phyloP scores from a whole-genome alignment of 1,140 invertebrate genomes.

The Lordiphosa collinella region DNA sequence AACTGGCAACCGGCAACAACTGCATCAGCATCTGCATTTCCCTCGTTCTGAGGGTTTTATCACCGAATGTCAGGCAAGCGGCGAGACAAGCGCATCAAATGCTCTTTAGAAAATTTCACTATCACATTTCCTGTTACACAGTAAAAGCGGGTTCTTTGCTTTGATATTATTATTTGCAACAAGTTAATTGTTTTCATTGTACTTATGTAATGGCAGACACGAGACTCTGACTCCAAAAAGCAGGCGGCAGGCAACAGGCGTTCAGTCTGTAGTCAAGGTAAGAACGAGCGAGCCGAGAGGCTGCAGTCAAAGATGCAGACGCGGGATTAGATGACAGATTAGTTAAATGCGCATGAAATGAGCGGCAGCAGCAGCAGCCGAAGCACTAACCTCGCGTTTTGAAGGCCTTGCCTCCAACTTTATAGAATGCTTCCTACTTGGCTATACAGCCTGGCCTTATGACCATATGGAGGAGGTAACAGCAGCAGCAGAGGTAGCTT shows the following conservation, averaged over 20 bases:
- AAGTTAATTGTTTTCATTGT: slow-evolving; percentile 61
- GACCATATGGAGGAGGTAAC: slow-evolving; percentile 12
- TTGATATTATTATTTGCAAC: slow-evolving; percentile 42
- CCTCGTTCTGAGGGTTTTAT: slow-evolving; percentile 36
- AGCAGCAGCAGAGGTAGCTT: slow-evolving; percentile 2
- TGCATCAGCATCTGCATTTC: slow-evolving; percentile 1
- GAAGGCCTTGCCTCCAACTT: slow-evolving; percentile 4
- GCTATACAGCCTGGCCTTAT: slow-evolving; percentile 9
- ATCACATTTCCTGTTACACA: slow-evolving; percentile 44
- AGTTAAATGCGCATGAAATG: slow-evolving; percentile 74
- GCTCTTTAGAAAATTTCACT: slow-evolving; percentile 38
- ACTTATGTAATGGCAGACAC: slow-evolving; percentile 35
- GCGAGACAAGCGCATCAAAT: slow-evolving; percentile 41
- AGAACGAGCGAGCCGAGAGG: neutral
- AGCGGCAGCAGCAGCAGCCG: slow-evolving; percentile 36
- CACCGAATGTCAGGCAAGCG: slow-evolving; percentile 23
- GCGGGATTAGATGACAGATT: slow-evolving; percentile 70
- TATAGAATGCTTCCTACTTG: slow-evolving; percentile 45
- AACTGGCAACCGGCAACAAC: neutral
- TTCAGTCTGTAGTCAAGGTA: neutral
- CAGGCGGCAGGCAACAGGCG: neutral
- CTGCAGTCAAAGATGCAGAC: slow-evolving; percentile 46
- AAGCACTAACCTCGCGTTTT: slow-evolving; percentile 1
- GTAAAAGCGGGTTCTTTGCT: slow-evolving; percentile 5
- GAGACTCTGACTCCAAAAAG: neutral